These are phyloP conservation scores for Brachyopa scutellaris DNA, from an alignment of 2,888 invertebrate genomes.

Conservation along the genomic window DNA sequence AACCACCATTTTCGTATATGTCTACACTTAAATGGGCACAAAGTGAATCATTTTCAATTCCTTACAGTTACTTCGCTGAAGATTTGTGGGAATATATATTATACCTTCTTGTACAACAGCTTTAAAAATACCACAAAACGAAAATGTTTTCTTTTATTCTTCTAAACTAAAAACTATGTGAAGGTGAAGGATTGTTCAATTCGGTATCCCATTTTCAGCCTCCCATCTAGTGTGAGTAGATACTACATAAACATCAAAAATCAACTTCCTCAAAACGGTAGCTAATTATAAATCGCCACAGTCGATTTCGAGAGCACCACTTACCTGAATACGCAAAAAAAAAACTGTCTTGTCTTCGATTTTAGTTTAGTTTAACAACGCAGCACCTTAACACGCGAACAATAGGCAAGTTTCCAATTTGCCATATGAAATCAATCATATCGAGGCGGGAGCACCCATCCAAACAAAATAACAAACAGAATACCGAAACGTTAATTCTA, in stretches of 20 bases:
- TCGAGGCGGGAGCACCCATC: constrained; percentile 19
- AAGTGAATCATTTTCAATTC: too few species aligned
- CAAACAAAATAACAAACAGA: constrained; percentile 1
- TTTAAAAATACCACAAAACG: not conserved
- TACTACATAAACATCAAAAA: not conserved
- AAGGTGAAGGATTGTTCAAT: not conserved
- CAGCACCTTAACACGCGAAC: constrained; percentile 34
- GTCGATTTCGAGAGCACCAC: constrained; percentile 6
- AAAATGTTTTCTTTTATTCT: too few species aligned
- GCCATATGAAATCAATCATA: constrained; percentile 48
- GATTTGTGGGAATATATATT: not conserved
- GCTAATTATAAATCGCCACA: not conserved
- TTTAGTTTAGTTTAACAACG: not conserved
- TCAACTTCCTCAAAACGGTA: not conserved
- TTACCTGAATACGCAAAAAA: not conserved
- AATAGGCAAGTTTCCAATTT: constrained; percentile 57
- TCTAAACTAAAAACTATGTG: not conserved
- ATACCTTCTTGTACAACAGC: not conserved
- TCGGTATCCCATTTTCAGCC: too few species aligned
- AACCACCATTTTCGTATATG: too few species aligned
- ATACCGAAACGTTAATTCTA: constrained; percentile 19
- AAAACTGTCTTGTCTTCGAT: not conserved
- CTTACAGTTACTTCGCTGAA: too few species aligned
- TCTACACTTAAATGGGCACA: too few species aligned
- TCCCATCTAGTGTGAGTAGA: too few species aligned